Base-by-base conservation (phyloP, 2,113 vertebrate species). In the Chascanopsetta lugubris region DNA sequence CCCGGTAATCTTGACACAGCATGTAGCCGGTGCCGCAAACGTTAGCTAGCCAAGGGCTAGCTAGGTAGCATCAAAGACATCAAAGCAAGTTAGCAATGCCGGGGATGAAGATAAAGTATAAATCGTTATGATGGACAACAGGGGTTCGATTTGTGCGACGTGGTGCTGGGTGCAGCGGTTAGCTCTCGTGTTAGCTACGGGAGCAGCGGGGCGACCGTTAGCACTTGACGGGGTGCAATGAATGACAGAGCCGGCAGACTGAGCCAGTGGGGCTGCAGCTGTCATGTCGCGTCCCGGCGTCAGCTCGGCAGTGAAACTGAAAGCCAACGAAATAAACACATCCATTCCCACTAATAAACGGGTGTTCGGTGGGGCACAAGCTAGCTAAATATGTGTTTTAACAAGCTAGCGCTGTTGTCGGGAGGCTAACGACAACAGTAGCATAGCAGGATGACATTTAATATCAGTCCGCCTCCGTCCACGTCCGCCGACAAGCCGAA, bases 201-300 rank as follows among this genome's bases (percentile, higher is more conserved):
- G 11, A 42, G 29, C 34, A 4, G 30, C 0, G 13, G 30, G 30
- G 22, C 40, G 53, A 62, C 34, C 26, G 0, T 26, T 36, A 43
- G 53, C 61, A 42, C 4, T 47, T 4, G 43, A 18, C n/a, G n/a
- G n/a, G n/a, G n/a, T n/a, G 68, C 65, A 51, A 79, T 83, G 85
- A 83, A 85, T 83, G 67, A 75, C 58, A 61, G n/a, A n/a, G n/a
- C n/a, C n/a, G n/a, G n/a, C n/a, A n/a, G n/a, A 30, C 67, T 29
- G 1, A 73, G 68, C 75, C 77, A 49, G 57, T 22, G 55, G 42
- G 49, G 64, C 55, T 69, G 68, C 74, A 70, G 65, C 75, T 70
- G 80, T 72, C 72, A 80, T 47, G 10, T 3, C 10, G 3, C 46
- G 10, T 12, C 20, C 5, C 15, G 17, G 6, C 24, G 17, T 46